A percentile compares a stretch with the other conserved stretches of the same genome.
phyloP scores from a whole-genome alignment of 2,888 invertebrate species.

The Sclerodermus sp. region DNA sequence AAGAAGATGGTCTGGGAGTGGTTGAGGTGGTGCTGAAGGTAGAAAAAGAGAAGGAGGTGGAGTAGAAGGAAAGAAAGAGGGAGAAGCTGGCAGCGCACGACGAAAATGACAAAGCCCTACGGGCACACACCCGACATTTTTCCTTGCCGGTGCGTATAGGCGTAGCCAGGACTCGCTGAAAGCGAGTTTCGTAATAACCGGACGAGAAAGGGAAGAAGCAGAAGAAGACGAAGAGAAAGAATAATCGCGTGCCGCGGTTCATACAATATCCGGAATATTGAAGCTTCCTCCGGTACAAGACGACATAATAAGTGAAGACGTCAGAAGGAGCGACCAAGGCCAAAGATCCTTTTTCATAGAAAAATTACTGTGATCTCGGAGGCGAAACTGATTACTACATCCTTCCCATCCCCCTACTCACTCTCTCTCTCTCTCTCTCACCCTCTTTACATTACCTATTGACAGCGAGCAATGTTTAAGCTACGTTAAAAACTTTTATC shows the following conservation, averaged over 20 bases:
- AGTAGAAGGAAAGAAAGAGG: constrained; percentile 24
- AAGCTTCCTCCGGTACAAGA: constrained; percentile 20
- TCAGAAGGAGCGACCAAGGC: neutral
- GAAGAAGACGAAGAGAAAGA: constrained; percentile 20
- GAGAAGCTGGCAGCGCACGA: constrained; percentile 32
- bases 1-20: neutral
- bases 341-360: constrained; percentile 8
- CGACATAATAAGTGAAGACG: constrained; percentile 29
- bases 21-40: constrained; percentile 5
- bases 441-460: too few relatives aligned
- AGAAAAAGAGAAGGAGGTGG: constrained; percentile 22
- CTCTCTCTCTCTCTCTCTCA: too few relatives aligned
- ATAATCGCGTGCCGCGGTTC: constrained; percentile 33
- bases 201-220: constrained; percentile 17
- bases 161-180: constrained; percentile 23
- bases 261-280: constrained; percentile 39
- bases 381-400: too few relatives aligned
- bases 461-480: too few relatives aligned
- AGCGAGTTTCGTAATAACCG: constrained; percentile 42
- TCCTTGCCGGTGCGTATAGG: constrained; percentile 21
- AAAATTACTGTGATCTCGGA: constrained; percentile 17
- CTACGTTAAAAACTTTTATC: too few relatives aligned
- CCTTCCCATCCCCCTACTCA: too few relatives aligned
- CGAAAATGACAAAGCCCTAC: constrained; percentile 47
- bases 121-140: constrained; percentile 39